phyloP scores from a whole-genome alignment of 2,888 invertebrate genomes.

The Sympetrum striolatum region DNA sequence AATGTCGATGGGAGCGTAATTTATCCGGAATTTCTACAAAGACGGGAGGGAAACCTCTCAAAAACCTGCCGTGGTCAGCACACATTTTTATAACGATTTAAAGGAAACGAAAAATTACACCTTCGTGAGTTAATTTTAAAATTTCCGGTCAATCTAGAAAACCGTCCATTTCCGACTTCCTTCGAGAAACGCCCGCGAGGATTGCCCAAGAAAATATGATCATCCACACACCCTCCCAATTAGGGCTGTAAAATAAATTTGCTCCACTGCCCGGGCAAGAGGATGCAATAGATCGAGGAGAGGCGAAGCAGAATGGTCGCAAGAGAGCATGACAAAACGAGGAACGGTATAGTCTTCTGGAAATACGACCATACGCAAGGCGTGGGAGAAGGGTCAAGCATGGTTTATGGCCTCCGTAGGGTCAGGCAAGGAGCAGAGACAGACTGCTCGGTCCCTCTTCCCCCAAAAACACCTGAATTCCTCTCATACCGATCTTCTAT shows the following conservation, averaged over 20 bases:
- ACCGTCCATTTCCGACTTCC: no score
- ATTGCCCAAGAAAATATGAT: no score
- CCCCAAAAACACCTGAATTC: background rate
- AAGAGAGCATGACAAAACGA: background rate
- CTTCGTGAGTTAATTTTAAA: no score
- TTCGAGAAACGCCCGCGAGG: no score
- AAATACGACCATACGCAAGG: background rate
- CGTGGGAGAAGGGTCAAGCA: constrained; percentile 4
- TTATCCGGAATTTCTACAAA: no score
- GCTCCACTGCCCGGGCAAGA: background rate
- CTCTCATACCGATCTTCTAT: background rate
- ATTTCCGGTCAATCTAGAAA: no score
- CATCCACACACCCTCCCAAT: no score
- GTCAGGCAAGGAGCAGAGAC: background rate
- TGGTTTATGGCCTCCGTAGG: constrained; percentile 4
- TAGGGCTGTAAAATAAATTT: constrained; percentile 1
- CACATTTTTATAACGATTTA: no score
- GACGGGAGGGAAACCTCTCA: no score
- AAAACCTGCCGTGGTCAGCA: no score
- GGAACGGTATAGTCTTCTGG: background rate
- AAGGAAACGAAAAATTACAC: no score
- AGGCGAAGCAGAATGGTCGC: background rate
- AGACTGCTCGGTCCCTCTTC: constrained; percentile 27
- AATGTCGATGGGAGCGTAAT: no score
- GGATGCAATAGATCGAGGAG: background rate